Evolutionary conservation across 2,888 invertebrate genomes (phyloP).

Genomic region (Ellobium chinense): DNA sequence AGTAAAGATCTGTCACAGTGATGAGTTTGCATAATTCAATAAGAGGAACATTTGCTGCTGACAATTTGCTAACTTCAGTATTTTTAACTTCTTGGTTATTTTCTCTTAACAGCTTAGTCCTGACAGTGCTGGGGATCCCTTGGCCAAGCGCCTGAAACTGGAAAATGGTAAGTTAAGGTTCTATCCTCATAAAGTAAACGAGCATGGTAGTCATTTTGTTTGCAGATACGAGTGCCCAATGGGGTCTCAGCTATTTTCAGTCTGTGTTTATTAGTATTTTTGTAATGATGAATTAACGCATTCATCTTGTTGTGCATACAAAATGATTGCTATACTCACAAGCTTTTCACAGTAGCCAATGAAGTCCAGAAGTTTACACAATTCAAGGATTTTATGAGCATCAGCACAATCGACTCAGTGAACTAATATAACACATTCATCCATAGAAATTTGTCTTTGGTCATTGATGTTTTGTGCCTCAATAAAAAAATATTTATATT

Average conservation of each 20-base stretch:
- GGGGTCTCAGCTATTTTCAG: not conserved
- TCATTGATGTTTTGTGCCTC: no score
- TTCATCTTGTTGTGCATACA: conserved; percentile 14
- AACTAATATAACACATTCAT: no score
- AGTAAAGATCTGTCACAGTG: not conserved
- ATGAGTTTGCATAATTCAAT: not conserved
- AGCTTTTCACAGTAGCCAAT: not conserved
- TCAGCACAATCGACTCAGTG: no score
- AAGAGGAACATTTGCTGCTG: not conserved
- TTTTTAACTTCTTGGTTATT: not conserved
- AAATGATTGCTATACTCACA: conserved; percentile 37
- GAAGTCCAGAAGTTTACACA: not conserved
- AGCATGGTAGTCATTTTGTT: conserved; percentile 44
- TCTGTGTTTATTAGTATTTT: not conserved
- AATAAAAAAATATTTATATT: no score
- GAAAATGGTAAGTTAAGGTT: conserved; percentile 32
- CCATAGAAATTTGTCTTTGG: no score
- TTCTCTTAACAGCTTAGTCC: not conserved
- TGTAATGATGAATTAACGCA: not conserved
- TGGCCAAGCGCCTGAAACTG: conserved; percentile 31
- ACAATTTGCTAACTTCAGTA: no score
- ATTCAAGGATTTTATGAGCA: not conserved
- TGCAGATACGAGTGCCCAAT: conserved; percentile 1
- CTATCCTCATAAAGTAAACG: not conserved
- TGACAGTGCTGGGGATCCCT: not conserved